A percentile compares a stretch with the other conserved stretches of the same genome.
These are phyloP conservation scores for Hetaerina americana DNA, from an alignment of 1,140 invertebrate species.

Conservation along the genomic window DNA sequence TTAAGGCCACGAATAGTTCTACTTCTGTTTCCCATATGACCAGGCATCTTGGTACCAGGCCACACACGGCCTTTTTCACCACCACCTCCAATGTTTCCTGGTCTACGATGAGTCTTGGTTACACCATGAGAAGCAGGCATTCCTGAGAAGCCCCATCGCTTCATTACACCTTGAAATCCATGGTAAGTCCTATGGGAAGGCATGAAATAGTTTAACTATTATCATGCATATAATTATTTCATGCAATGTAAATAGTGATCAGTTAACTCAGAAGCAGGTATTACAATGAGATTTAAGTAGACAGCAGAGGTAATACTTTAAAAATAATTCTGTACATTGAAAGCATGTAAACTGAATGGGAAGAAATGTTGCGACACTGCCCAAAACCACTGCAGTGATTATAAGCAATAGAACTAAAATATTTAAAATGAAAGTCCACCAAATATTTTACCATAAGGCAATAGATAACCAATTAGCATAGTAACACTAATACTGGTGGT, in stretches of 20 bases:
- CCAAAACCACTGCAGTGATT: too few relatives aligned
- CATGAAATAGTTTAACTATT: slow-evolving; percentile 12
- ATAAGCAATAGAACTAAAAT: too few relatives aligned
- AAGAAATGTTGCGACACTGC: too few relatives aligned
- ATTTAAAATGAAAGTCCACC: too few relatives aligned
- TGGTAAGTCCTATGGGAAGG: slow-evolving; percentile 69
- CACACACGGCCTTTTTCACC: slow-evolving; percentile 73
- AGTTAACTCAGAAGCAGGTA: not conserved
- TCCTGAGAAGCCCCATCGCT: slow-evolving; percentile 90
- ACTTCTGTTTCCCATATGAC: slow-evolving; percentile 83
- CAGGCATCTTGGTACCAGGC: slow-evolving; percentile 93
- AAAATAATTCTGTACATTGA: too few relatives aligned
- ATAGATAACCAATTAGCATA: too few relatives aligned
- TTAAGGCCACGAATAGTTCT: slow-evolving; percentile 55
- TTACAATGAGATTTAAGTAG: too few relatives aligned
- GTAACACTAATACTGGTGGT: not conserved
- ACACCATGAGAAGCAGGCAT: slow-evolving; percentile 82
- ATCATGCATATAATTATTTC: not conserved
- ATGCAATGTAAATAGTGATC: slow-evolving; percentile 4
- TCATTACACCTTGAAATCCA: slow-evolving; percentile 98
- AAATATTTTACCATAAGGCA: too few relatives aligned
- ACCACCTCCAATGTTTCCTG: slow-evolving; percentile 79
- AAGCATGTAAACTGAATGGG: too few relatives aligned
- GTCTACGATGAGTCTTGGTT: slow-evolving; percentile 88
- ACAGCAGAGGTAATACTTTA: too few relatives aligned